phyloP scores from a whole-genome alignment of 2,797 vertebrate genomes.

The Sylvilagus floridanus region DNA sequence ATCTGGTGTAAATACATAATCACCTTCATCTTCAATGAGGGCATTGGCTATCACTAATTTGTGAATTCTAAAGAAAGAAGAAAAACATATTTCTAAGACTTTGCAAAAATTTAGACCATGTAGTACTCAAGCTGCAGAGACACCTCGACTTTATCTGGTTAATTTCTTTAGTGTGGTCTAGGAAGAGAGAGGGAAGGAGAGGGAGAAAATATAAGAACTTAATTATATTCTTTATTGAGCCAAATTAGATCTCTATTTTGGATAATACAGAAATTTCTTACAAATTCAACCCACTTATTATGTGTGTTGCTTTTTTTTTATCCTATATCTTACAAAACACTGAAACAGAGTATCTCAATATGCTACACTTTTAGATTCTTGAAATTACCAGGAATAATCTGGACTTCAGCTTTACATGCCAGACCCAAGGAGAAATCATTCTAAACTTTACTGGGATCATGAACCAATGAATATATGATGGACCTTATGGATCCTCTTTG shows the following conservation, averaged over 20 bases:
- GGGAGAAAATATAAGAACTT: neutral
- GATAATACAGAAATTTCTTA: neutral
- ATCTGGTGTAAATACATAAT: slow-evolving; percentile 97
- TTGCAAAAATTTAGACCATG: neutral
- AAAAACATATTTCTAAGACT: slow-evolving; percentile 43
- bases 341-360: neutral
- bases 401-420: neutral
- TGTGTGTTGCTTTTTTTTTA: neutral
- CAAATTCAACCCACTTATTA: neutral
- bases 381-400: slow-evolving; percentile 52
- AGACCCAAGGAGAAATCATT: slow-evolving; percentile 16
- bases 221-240: neutral
- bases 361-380: slow-evolving; percentile 20
- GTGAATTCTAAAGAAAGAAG: slow-evolving; percentile 90
- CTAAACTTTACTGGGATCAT: neutral
- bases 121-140: neutral
- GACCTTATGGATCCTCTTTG: neutral
- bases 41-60: slow-evolving; percentile 91
- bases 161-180: neutral
- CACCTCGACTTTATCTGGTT: neutral
- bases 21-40: slow-evolving; percentile 94
- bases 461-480: neutral
- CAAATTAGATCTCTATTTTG: slow-evolving; percentile 4
- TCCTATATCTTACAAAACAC: slow-evolving; percentile 19
- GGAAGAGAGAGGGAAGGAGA: neutral